These are phyloP conservation scores for Clarias magur DNA, from an alignment of 2,113 vertebrate species.

Conservation along the genomic window DNA sequence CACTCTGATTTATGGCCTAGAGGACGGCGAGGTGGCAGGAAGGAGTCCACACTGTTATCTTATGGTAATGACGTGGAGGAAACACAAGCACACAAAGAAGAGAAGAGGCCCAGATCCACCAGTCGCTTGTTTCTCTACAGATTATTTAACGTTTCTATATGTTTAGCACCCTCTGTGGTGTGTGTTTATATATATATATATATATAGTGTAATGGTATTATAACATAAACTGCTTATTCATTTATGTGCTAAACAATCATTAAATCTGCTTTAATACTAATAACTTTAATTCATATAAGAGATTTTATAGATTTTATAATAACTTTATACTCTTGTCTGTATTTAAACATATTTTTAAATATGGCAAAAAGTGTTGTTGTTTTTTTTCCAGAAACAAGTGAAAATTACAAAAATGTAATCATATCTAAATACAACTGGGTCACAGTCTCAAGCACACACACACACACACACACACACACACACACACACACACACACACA, in stretches of 20 bases:
- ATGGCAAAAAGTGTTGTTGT: not conserved
- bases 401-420: conserved; percentile 23
- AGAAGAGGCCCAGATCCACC: conserved; percentile 16
- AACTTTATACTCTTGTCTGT: not conserved
- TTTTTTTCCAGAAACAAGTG: not conserved
- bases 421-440: conserved; percentile 22
- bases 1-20: conserved; percentile 94
- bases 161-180: not conserved
- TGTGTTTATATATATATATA: not conserved
- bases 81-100: conserved; percentile 63
- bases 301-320: not conserved
- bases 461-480: not conserved
- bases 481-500: conserved; percentile 24
- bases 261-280: not conserved
- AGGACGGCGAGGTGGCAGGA: conserved; percentile 54
- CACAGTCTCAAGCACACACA: not conserved
- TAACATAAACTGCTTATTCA: no score
- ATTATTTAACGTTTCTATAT: not conserved
- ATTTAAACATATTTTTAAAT: not conserved
- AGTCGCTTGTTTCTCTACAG: not conserved
- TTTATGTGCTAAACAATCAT: not conserved
- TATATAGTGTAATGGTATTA: not conserved
- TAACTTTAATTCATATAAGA: not conserved
- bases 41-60: conserved; percentile 83
- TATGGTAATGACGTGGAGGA: conserved; percentile 87